Evolutionary conservation across 2,888 invertebrate species (phyloP), one percentile per base, ranked within the genome.

Genomic region (Anagyrus pseudococci): DNA sequence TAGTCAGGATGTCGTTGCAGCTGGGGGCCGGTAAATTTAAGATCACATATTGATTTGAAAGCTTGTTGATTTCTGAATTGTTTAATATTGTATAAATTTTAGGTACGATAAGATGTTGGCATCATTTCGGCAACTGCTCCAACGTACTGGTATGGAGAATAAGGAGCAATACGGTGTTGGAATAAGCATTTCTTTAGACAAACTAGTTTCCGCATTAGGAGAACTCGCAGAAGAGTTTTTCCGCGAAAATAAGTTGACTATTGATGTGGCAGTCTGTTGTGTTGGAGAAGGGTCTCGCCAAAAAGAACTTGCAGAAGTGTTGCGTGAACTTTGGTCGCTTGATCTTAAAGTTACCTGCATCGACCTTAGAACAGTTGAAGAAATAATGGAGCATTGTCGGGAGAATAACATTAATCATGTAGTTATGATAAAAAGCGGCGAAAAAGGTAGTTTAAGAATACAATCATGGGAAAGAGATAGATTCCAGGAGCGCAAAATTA

Each of bases 181-280:
- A 0, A 88, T 96, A 68, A 94, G 94, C 4, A 87, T 96, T 74
- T 92, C 91, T 0, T 79, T 96, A 63, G 96, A 96, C 72, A 88
- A 90, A 73, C 83, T 95, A 70, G 87, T 89, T 0, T 84, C 85
- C 50, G 85, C 86, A 0, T 80, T 89, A n/a, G 82, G 83, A 25
- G 83, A 85, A 62, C 80, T 84, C 73, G 70, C 84, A 71, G 79
- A 85, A 73, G 80, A 84, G 29, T n/a, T 29, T 73, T 43, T 70
- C 3, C 64, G 67, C 0, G 84, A 87, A 17, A 71, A 65, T 73
- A 82, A 81, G 62, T 80, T 81, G 2, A 81, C 82, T 17, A 82
- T 87, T 20, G 90, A 92, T 73, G 87, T 88, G 0, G 84, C 89
- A 1, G 85, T 94, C 69, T 88, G 88, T 82, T 87, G 85, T 8